Percentiles rank a stretch among this genome's conserved stretches.
Evolutionary conservation across 2,797 vertebrate genomes (phyloP).

Genomic region (Neoniphon sammara): DNA sequence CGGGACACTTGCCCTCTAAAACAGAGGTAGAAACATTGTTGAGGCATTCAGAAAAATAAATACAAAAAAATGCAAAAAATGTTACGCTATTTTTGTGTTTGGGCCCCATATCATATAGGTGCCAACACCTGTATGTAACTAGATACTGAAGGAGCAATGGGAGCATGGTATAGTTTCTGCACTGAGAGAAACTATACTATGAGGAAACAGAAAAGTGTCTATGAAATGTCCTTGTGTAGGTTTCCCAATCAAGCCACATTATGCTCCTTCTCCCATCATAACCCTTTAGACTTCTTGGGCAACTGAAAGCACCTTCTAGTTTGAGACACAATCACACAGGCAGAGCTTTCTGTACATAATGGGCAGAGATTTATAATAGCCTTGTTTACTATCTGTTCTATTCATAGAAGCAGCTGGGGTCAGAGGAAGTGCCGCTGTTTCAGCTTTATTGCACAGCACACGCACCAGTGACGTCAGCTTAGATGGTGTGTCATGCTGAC

Average conservation of each 20-base stretch:
- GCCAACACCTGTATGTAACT: too few species aligned
- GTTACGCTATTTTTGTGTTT: too few species aligned
- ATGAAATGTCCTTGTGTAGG: not conserved
- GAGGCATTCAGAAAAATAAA: not conserved
- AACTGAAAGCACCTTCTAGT: not conserved
- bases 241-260: not conserved
- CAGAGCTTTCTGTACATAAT: not conserved
- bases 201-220: not conserved
- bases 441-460: conserved; percentile 41
- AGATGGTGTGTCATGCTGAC: not conserved
- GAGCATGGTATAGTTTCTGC: too few species aligned
- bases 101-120: too few species aligned
- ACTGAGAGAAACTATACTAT: not conserved
- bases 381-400: conserved; percentile 42
- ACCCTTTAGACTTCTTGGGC: not conserved
- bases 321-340: conserved; percentile 5
- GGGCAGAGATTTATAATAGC: conserved; percentile 6
- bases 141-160: too few species aligned
- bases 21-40: not conserved
- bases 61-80: too few species aligned
- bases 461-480: conserved; percentile 29
- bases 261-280: not conserved
- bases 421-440: conserved; percentile 19
- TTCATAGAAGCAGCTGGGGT: conserved; percentile 28
- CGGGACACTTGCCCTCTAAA: too few species aligned